Conservation (phyloP, 2,888 invertebrate species). For the Taphrorychus bicolor region DNA sequence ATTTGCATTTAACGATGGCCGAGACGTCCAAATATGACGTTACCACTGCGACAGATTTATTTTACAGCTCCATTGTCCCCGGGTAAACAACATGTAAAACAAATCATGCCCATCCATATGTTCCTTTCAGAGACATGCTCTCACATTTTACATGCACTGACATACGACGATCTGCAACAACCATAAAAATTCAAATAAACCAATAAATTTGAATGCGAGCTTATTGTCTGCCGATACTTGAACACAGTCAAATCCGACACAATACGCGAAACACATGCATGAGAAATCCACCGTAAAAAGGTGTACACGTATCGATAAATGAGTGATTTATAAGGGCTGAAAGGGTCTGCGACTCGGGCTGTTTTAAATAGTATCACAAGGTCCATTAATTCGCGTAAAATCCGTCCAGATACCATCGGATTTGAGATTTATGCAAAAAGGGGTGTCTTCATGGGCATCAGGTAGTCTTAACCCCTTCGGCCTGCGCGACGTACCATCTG, state of each 20-base stretch:
- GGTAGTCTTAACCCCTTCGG: slow-evolving; percentile 29
- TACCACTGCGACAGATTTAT: not conserved
- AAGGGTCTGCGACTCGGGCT: slow-evolving; percentile 48
- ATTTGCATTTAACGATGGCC: not conserved
- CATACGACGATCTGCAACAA: slow-evolving; percentile 11
- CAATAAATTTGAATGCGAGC: slow-evolving; percentile 35
- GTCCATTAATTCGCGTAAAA: slow-evolving; percentile 59
- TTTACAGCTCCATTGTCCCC: not conserved
- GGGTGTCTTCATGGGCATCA: slow-evolving; percentile 23
- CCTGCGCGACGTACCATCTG: slow-evolving; percentile 26
- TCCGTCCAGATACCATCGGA: slow-evolving; percentile 43
- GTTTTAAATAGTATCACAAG: slow-evolving; percentile 58
- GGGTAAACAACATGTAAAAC: not conserved
- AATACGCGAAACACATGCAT: slow-evolving; percentile 39
- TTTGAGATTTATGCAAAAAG: slow-evolving; percentile 39
- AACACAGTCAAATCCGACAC: slow-evolving; percentile 45
- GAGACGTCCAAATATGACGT: not conserved
- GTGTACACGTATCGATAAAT: slow-evolving; percentile 28
- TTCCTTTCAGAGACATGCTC: not conserved
- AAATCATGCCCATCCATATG: not conserved
- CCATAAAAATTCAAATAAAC: slow-evolving; percentile 36
- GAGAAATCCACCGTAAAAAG: slow-evolving; percentile 36
- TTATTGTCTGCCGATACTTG: slow-evolving; percentile 27
- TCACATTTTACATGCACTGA: not conserved
- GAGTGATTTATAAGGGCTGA: slow-evolving; percentile 43